A percentile compares a stretch with the other conserved stretches of the same genome.
Conservation (phyloP, 2,797 vertebrate species). For the Girardinus metallicus region DNA sequence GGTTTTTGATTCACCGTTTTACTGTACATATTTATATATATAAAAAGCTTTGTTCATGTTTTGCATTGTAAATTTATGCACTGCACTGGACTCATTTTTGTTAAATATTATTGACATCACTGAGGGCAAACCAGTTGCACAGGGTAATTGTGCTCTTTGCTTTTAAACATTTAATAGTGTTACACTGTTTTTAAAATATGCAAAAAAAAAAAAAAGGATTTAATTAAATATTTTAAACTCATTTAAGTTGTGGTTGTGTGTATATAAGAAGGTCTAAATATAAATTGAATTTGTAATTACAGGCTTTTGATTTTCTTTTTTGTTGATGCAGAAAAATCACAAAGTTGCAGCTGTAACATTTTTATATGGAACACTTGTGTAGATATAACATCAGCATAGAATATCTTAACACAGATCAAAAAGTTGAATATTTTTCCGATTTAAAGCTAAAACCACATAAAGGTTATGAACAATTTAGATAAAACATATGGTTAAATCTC, state of each 20-base stretch:
- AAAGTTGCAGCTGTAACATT: constrained; percentile 8
- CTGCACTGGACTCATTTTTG: constrained; percentile 36
- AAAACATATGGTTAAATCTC: background rate
- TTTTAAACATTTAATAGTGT: constrained; percentile 53
- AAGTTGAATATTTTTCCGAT: constrained; percentile 9
- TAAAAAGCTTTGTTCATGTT: constrained; percentile 41
- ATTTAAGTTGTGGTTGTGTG: constrained; percentile 35
- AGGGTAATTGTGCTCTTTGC: constrained; percentile 43
- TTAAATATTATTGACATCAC: constrained; percentile 50
- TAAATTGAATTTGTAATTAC: constrained; percentile 13
- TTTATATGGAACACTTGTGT: constrained; percentile 17
- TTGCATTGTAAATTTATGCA: constrained; percentile 33
- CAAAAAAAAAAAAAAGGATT: constrained; percentile 30
- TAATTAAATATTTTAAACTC: constrained; percentile 59
- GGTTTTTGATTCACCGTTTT: constrained; percentile 40
- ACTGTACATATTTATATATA: constrained; percentile 60
- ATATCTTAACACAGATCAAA: background rate
- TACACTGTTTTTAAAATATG: constrained; percentile 61
- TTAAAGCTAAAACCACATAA: background rate
- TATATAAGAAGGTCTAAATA: constrained; percentile 8
- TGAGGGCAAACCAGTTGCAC: constrained; percentile 48
- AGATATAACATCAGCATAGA: background rate
- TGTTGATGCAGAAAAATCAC: background rate
- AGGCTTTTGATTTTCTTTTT: background rate
- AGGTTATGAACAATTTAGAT: background rate